A percentile compares a stretch with the other conserved stretches of the same genome.
Evolutionary conservation across 2,888 invertebrate genomes (phyloP).

Genomic region (Tridacna crocea): DNA sequence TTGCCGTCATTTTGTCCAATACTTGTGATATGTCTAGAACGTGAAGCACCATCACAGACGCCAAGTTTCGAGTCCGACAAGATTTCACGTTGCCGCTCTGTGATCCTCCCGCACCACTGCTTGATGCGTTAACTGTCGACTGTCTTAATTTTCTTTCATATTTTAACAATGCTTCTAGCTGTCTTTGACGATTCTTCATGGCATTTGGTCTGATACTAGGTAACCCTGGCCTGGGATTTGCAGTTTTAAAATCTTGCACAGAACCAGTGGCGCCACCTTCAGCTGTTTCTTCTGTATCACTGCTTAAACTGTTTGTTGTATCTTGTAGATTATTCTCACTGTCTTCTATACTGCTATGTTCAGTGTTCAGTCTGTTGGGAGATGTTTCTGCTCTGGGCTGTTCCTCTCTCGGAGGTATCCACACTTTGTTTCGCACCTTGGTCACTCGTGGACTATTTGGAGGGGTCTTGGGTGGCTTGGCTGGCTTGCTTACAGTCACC

Average conservation of each 20-base stretch:
- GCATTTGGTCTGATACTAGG: slow-evolving; percentile 84
- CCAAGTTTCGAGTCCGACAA: slow-evolving; percentile 30
- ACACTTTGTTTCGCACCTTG: slow-evolving; percentile 49
- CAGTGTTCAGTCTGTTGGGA: neutral
- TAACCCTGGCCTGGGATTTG: slow-evolving; percentile 63
- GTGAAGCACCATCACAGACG: slow-evolving; percentile 90
- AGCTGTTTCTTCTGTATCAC: slow-evolving; percentile 6
- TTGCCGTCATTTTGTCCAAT: slow-evolving; percentile 85
- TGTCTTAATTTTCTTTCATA: slow-evolving; percentile 87
- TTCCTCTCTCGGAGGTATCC: slow-evolving; percentile 66
- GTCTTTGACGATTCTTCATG: slow-evolving; percentile 86
- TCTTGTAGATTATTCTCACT: slow-evolving; percentile 24
- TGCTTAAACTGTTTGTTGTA: slow-evolving; percentile 9
- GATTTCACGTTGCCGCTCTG: slow-evolving; percentile 31
- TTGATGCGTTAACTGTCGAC: slow-evolving; percentile 43
- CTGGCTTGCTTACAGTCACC: slow-evolving; percentile 82
- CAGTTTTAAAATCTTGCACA: slow-evolving; percentile 36
- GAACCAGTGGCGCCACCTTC: neutral
- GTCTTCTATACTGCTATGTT: neutral
- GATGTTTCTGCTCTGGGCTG: slow-evolving; percentile 23
- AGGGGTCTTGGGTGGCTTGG: slow-evolving; percentile 63
- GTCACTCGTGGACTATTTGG: slow-evolving; percentile 28
- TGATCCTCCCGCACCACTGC: slow-evolving; percentile 11
- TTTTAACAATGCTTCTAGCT: slow-evolving; percentile 88
- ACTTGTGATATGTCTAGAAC: slow-evolving; percentile 91